Evolutionary conservation across 2,797 vertebrate species (phyloP).

Genomic region (Anisognathus igniventris): DNA sequence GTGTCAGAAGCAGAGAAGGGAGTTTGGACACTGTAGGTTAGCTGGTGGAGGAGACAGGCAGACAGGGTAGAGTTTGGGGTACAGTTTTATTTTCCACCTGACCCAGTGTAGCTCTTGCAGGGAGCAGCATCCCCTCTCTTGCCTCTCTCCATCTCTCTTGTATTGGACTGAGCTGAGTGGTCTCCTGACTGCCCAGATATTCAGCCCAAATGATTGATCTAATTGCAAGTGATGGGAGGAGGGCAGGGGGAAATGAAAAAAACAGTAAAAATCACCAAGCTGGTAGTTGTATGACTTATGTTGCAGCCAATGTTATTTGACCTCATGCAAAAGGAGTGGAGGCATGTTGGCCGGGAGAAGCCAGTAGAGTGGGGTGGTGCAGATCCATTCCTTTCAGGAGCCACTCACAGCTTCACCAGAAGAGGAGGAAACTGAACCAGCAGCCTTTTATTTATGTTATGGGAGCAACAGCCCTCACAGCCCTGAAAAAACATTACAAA

Average conservation of each 20-base stretch:
- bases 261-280: not conserved
- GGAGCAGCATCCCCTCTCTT: not conserved
- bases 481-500: not conserved
- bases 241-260: not conserved
- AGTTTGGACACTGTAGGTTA: not conserved
- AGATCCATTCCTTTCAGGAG: not conserved
- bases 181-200: not conserved
- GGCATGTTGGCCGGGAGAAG: not conserved
- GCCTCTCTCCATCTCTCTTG: not conserved
- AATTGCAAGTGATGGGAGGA: not conserved
- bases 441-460: not conserved
- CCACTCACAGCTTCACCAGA: not conserved
- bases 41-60: not conserved
- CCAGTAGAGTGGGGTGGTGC: not conserved
- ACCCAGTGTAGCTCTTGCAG: not conserved
- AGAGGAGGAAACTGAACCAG: not conserved
- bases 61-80: not conserved
- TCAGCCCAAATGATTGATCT: not conserved
- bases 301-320: not conserved
- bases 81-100: not conserved
- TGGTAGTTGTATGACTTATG: not conserved
- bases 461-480: accelerated
- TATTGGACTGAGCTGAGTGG: not conserved
- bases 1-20: not conserved
- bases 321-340: not conserved